A percentile compares a stretch with the other conserved stretches of the same genome.
These are phyloP conservation scores for Zalophus californianus DNA, from an alignment of 2,797 vertebrate genomes.

Conservation along the genomic window DNA sequence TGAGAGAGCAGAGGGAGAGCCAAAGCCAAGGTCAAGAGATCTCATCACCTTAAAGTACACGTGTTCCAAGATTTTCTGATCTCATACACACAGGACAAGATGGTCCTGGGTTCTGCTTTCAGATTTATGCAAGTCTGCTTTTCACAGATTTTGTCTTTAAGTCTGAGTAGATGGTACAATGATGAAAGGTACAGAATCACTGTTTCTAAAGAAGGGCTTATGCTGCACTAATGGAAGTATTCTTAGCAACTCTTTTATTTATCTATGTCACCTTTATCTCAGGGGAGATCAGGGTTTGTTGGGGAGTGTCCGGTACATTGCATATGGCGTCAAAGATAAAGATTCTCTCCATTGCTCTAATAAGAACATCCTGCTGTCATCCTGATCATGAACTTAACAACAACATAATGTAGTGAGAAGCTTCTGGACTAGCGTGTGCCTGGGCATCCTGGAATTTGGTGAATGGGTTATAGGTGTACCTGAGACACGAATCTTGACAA, in stretches of 20 bases:
- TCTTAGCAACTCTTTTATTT: slow-evolving; percentile 47
- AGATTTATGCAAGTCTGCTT: background rate
- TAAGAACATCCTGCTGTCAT: slow-evolving; percentile 19
- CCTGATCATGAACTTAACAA: slow-evolving; percentile 36
- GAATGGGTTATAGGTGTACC: background rate
- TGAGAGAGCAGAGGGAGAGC: no score
- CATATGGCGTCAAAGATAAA: slow-evolving; percentile 33
- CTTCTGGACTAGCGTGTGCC: background rate
- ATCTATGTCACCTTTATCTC: slow-evolving; percentile 16
- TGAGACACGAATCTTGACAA: background rate
- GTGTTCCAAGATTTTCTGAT: background rate
- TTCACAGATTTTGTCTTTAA: slow-evolving; percentile 15
- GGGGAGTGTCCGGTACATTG: background rate
- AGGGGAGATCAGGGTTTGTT: background rate
- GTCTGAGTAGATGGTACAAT: background rate
- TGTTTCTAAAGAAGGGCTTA: background rate
- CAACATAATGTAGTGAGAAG: background rate
- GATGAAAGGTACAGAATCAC: background rate
- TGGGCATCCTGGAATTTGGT: background rate
- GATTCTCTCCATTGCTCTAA: background rate
- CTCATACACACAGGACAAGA: background rate
- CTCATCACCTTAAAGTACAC: background rate
- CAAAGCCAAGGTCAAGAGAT: background rate
- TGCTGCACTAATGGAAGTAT: background rate
- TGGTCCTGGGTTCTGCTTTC: background rate